Conservation (phyloP, 2,797 vertebrate genomes). For the Hypotaenidia philippensis region DNA sequence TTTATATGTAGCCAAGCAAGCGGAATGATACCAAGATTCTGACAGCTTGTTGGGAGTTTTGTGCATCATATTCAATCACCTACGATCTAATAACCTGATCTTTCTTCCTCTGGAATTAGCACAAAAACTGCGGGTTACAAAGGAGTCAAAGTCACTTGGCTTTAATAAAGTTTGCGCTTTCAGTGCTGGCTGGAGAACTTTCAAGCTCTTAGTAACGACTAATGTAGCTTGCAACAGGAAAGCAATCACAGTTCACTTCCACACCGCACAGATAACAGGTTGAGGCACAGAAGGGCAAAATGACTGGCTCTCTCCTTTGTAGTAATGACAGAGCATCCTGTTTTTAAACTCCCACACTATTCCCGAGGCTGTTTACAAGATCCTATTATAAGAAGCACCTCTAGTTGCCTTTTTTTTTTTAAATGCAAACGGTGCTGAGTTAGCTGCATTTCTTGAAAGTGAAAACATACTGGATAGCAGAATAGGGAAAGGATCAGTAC, state of each 20-base stretch:
- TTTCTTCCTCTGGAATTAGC: not conserved
- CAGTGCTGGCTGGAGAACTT: not conserved
- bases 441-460: not conserved
- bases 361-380: not conserved
- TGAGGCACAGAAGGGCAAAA: not conserved
- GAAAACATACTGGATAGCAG: not conserved
- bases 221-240: not conserved
- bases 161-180: not conserved
- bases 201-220: not conserved
- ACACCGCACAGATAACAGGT: not conserved
- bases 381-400: not conserved
- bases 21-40: rapidly evolving
- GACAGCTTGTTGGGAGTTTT: rapidly evolving
- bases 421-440: not conserved
- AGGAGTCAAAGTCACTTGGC: not conserved
- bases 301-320: not conserved
- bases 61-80: not conserved
- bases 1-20: not conserved
- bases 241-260: not conserved
- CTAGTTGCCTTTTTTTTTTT: not conserved
- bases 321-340: not conserved
- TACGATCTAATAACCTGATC: not conserved
- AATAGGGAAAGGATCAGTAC: not conserved
- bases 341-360: not conserved
- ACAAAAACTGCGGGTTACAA: not conserved